These are phyloP conservation scores for Motacilla alba DNA, from an alignment of 2,113 vertebrate genomes.

Conservation along the genomic window DNA sequence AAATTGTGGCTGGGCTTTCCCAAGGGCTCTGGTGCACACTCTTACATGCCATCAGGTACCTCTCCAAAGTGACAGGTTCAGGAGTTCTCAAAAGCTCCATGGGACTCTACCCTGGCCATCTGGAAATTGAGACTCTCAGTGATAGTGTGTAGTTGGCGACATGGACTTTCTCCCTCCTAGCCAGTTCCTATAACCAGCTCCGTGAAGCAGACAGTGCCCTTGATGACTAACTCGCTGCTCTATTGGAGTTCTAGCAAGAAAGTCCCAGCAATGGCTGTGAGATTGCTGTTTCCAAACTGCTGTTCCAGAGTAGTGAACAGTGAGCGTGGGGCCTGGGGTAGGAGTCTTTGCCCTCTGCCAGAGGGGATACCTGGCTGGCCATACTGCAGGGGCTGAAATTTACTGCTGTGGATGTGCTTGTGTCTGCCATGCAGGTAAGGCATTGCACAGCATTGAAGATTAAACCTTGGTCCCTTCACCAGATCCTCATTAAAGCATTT, in stretches of 20 bases:
- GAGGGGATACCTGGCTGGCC: too few species aligned
- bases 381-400: too few species aligned
- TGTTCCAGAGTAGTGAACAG: not conserved
- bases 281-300: not conserved
- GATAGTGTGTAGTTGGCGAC: rapidly evolving
- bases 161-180: not conserved
- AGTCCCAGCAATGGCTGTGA: not conserved
- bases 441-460: rapidly evolving
- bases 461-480: rapidly evolving
- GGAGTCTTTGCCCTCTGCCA: not conserved
- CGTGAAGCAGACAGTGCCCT: rapidly evolving
- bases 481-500: not conserved
- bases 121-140: not conserved
- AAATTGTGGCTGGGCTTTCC: rapidly evolving
- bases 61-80: not conserved
- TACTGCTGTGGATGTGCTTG: too few species aligned
- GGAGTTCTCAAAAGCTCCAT: not conserved
- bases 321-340: rapidly evolving
- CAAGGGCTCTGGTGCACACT: not conserved
- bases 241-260: not conserved
- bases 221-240: not conserved
- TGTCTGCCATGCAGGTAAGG: not conserved
- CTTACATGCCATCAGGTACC: not conserved
- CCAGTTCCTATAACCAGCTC: not conserved
- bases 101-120: not conserved